Conservation (phyloP, 2,797 vertebrate genomes). For the Anabas testudineus region DNA sequence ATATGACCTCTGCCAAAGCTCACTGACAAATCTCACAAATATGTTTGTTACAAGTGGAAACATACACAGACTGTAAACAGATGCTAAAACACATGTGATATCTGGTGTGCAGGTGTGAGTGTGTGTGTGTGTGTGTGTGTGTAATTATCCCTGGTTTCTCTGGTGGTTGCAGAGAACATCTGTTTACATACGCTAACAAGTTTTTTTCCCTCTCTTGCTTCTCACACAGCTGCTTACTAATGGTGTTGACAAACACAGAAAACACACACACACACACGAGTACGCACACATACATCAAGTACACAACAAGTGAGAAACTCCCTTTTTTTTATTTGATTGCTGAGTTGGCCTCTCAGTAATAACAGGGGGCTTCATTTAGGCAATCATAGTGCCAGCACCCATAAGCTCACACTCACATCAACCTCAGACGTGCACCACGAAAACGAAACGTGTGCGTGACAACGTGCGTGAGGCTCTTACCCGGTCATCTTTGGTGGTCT, state of each 20-base stretch:
- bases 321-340: slow-evolving; percentile 50
- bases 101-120: slow-evolving; percentile 72
- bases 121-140: slow-evolving; percentile 18
- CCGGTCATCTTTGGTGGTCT: slow-evolving; percentile 99
- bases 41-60: slow-evolving; percentile 66
- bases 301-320: slow-evolving; percentile 40
- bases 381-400: slow-evolving; percentile 74
- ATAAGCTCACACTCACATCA: slow-evolving; percentile 70
- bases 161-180: slow-evolving; percentile 75
- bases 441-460: slow-evolving; percentile 44
- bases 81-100: slow-evolving; percentile 69
- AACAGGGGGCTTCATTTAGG: slow-evolving; percentile 70
- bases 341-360: slow-evolving; percentile 70
- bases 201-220: slow-evolving; percentile 69
- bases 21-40: slow-evolving; percentile 59
- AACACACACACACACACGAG: slow-evolving; percentile 54
- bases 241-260: slow-evolving; percentile 78
- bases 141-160: slow-evolving; percentile 73
- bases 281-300: slow-evolving; percentile 29
- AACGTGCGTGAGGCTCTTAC: slow-evolving; percentile 76
- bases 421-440: slow-evolving; percentile 24
- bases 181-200: slow-evolving; percentile 82
- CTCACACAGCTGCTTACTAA: slow-evolving; percentile 80
- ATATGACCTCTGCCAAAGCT: slow-evolving; percentile 58
- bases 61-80: slow-evolving; percentile 73